A percentile compares a stretch with the other conserved stretches of the same genome.
These are phyloP conservation scores for Galleria mellonella DNA, from an alignment of 1,140 invertebrate species.

Conservation along the genomic window DNA sequence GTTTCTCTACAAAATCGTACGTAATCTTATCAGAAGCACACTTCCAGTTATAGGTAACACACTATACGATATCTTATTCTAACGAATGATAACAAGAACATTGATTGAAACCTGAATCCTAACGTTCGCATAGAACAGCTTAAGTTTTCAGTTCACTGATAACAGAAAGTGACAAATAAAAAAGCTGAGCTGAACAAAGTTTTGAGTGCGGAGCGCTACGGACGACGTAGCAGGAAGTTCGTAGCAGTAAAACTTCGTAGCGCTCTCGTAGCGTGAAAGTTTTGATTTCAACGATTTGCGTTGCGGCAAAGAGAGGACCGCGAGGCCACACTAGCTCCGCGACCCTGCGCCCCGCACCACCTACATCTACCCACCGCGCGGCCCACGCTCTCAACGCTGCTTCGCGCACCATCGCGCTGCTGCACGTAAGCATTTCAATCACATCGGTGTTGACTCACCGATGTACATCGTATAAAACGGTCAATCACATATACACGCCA, in stretches of 20 bases:
- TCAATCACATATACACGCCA: slow-evolving; percentile 11
- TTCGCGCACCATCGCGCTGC: background rate
- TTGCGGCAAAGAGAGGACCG: slow-evolving; percentile 61
- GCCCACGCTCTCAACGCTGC: background rate
- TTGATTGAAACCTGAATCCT: slow-evolving; percentile 18
- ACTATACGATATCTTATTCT: slow-evolving; percentile 8
- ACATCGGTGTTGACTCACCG: slow-evolving; percentile 2
- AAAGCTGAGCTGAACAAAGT: slow-evolving; percentile 68
- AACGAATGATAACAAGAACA: slow-evolving; percentile 10
- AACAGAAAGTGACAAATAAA: slow-evolving; percentile 68
- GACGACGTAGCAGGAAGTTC: slow-evolving; percentile 69
- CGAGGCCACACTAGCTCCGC: slow-evolving; percentile 57
- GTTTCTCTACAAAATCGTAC: background rate
- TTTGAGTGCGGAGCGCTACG: slow-evolving; percentile 64
- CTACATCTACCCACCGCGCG: background rate
- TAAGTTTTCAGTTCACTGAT: slow-evolving; percentile 49
- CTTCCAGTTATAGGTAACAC: background rate
- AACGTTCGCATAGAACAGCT: slow-evolving; percentile 25
- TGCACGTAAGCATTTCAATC: background rate
- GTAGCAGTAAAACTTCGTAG: slow-evolving; percentile 73
- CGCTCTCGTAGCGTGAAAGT: slow-evolving; percentile 71
- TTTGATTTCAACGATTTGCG: slow-evolving; percentile 73
- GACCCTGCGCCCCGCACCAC: slow-evolving; percentile 42
- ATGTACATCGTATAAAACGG: slow-evolving; percentile 17
- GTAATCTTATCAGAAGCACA: slow-evolving; percentile 1